Evolutionary conservation across 1,140 invertebrate genomes (phyloP), one percentile per base, ranked within the genome.

Genomic region (Caenorhabditis elegans): DNA sequence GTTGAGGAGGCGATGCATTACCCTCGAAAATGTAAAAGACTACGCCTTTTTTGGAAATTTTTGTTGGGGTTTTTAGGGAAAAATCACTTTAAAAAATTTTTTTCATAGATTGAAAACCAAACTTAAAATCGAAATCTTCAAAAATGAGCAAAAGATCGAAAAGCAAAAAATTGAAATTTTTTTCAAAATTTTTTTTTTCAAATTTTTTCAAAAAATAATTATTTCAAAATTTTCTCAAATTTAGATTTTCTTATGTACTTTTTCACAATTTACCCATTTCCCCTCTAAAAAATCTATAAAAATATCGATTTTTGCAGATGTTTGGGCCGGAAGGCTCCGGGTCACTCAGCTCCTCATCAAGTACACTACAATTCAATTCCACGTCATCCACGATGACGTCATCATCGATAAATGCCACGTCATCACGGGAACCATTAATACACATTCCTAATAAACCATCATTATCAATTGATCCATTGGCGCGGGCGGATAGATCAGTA

Each of bases 381-480:
- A 55, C 51, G 51, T 43, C 39, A 15, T 8, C 51, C 2, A 55
- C 77, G 13, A n/a, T 55, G 49, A 31, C 47, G 26, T 26, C 77
- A 17, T 80, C 79, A 0, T 22, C 31, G 11, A 39, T 19, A 31
- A 11, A n/a, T 2, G 19, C 78, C 10, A 48, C 76, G 15, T 75
- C 79, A 17, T 53, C 70, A 22, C 28, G 60, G 5, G 79, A 81
- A 76, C 60, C 24, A 39, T 17, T 82, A n/a, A 46, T 82, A 6
- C 81, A 70, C 17, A 79, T 82, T 22, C 81, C 81, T 13, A 82
- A 82, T 48, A 82, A 82, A 28, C 81, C 81, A 4, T 31, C 15
- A 19, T 70, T 82, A 11, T 48, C 60, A 17, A 82, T 82, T 48
- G 81, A 82, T 55, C 79, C 76, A 48, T 24, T 17, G 22, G 81